Evolutionary conservation across 2,888 invertebrate genomes (phyloP), one percentile per base, ranked within the genome.

Genomic region (Idaea aversata): DNA sequence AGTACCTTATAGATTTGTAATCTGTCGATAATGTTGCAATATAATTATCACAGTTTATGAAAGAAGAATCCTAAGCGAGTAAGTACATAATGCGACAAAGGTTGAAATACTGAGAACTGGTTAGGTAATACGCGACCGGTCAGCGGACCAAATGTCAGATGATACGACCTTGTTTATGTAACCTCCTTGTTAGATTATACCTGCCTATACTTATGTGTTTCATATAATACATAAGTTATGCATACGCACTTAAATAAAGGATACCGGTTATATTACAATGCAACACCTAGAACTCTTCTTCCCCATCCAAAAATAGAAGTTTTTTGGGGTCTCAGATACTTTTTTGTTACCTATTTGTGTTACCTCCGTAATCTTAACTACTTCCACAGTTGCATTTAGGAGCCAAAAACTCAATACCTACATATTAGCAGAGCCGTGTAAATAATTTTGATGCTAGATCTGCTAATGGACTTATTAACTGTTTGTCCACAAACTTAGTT

Each of bases 151-250:
- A 92, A 92, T 92, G 92, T 89, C 91, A 91, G 85, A 71, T 71
- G 88, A 88, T 78, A 64, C 80, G 88, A 88, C 91, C 91, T 91
- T 92, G 87, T 74, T 90, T 90, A 88, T 78, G 77, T 90, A 88
- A 90, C 83, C 84, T 85, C 81, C 77, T 83, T 77, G 78, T 80
- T 85, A 87, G 85, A 25, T 25, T 25, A 86, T 78, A 73, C 74
- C 77, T 80, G 77, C 77, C 78, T 73, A 74, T 47, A 47, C 47
- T 47, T 47, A 47, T 47, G 47, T 47, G 3, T 47, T 47, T 47
- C 4, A 47, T 47, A 47, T 36, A 7, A 47, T 47, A 47, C 2
- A 10, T 10, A 47, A 4, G 47, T 13, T 5, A 10, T 13, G 10
- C 13, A 47, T 6, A 13, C 13, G 13, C 6, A 38, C 5, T 5